These are phyloP conservation scores for Euspilapteryx auroguttella DNA, from an alignment of 2,888 invertebrate genomes.

Conservation along the genomic window DNA sequence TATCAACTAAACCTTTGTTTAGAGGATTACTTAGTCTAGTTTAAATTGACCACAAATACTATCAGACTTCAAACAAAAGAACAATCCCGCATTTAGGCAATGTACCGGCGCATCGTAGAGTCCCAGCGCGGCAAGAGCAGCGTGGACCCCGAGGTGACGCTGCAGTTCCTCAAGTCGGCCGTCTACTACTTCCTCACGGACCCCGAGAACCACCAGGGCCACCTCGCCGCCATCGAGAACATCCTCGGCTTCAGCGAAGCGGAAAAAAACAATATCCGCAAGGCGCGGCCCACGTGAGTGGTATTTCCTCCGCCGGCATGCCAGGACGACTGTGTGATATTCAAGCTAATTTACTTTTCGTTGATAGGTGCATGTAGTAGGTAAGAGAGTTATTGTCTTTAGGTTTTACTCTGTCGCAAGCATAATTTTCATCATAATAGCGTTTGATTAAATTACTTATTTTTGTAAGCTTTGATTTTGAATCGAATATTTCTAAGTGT, in stretches of 20 bases:
- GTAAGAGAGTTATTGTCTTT: no score
- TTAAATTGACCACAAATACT: no score
- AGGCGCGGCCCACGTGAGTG: slow-evolving; percentile 59
- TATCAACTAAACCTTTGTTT: no score
- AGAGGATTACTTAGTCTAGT: no score
- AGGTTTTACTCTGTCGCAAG: slow-evolving; percentile 17
- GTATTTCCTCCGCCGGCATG: no score
- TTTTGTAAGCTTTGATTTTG: slow-evolving; percentile 10
- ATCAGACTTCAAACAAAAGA: no score
- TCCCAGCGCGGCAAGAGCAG: slow-evolving; percentile 71
- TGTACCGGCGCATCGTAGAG: slow-evolving; percentile 82
- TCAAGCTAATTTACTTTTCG: no score
- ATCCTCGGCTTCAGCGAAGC: slow-evolving; percentile 84
- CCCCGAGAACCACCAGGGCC: slow-evolving; percentile 85
- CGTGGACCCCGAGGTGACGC: slow-evolving; percentile 87
- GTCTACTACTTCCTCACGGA: slow-evolving; percentile 91
- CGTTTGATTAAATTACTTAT: background rate
- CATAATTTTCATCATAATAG: slow-evolving; percentile 2
- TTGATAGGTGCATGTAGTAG: no score
- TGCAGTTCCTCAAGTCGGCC: slow-evolving; percentile 91
- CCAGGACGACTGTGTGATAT: slow-evolving; percentile 45
- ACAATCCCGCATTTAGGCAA: slow-evolving; percentile 64
- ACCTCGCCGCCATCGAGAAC: slow-evolving; percentile 87
- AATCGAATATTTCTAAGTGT: slow-evolving; percentile 33
- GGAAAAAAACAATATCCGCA: slow-evolving; percentile 79